A percentile compares a stretch with the other conserved stretches of the same genome.
phyloP scores from a whole-genome alignment of 2,113 vertebrate genomes.

The Anolis sagrei region DNA sequence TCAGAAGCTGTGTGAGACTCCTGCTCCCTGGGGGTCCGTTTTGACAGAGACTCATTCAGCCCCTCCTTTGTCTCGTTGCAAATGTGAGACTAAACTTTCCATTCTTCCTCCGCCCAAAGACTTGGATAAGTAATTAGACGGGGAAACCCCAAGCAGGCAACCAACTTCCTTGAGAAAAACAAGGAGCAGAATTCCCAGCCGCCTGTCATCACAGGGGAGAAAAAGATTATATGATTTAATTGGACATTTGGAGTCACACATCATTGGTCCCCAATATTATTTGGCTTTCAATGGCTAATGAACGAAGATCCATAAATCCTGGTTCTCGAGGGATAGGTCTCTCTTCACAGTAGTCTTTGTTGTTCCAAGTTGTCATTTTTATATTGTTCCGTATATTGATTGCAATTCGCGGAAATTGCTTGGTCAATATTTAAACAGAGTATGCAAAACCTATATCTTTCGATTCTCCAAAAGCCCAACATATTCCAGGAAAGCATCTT shows the following conservation, averaged over 20 bases:
- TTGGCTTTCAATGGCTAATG: not conserved
- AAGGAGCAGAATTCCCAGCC: not conserved
- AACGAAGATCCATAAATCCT: not conserved
- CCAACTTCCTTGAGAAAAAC: constrained; percentile 8
- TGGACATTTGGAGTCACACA: too few species aligned
- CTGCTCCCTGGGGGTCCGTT: not conserved
- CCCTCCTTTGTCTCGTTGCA: not conserved
- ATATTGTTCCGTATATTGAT: not conserved
- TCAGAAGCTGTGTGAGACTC: not conserved
- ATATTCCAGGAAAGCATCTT: too few species aligned
- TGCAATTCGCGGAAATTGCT: not conserved
- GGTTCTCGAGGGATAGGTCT: not conserved
- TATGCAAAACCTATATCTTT: not conserved
- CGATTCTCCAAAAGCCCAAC: not conserved
- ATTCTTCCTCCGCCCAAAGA: not conserved
- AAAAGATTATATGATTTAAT: not conserved
- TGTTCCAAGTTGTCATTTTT: too few species aligned
- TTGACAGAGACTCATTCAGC: not conserved
- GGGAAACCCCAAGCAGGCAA: not conserved
- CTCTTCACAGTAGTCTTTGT: not conserved
- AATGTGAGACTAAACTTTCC: not conserved
- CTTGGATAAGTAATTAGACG: not conserved
- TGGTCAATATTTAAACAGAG: not conserved
- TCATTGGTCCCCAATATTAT: too few species aligned
- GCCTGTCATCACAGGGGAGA: not conserved